Evolutionary conservation across 2,888 invertebrate species (phyloP).

Genomic region (Eupithecia subumbrata): DNA sequence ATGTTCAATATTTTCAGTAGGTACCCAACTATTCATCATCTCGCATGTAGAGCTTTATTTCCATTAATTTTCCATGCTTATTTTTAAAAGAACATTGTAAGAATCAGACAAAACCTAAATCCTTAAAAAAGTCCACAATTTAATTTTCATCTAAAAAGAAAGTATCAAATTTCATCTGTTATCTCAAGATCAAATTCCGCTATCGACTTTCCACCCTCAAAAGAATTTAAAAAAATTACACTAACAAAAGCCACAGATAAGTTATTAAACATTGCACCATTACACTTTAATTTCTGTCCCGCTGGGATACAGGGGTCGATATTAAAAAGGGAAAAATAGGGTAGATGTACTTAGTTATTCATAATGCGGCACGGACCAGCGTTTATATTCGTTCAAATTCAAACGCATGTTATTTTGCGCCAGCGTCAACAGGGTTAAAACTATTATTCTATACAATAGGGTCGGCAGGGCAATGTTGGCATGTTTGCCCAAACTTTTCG

Average conservation of each 20-base stretch:
- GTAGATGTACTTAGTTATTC: slow-evolving; percentile 73
- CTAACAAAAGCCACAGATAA: slow-evolving; percentile 80
- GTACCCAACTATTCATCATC: not conserved
- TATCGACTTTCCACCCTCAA: slow-evolving; percentile 43
- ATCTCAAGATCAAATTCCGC: slow-evolving; percentile 39
- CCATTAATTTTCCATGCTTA: not conserved
- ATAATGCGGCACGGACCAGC: slow-evolving; percentile 57
- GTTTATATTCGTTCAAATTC: slow-evolving; percentile 68
- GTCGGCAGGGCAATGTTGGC: slow-evolving; percentile 44
- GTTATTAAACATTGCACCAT: slow-evolving; percentile 82
- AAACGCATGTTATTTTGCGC: slow-evolving; percentile 45
- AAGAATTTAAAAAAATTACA: slow-evolving; percentile 74
- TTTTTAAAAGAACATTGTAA: not conserved
- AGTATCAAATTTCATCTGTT: slow-evolving; percentile 50
- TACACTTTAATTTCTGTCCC: slow-evolving; percentile 80
- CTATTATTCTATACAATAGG: slow-evolving; percentile 49
- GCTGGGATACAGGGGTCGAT: slow-evolving; percentile 75
- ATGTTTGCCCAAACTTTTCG: slow-evolving; percentile 49
- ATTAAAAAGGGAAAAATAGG: slow-evolving; percentile 70
- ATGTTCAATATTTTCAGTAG: not conserved
- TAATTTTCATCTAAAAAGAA: slow-evolving; percentile 4
- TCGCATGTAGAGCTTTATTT: not conserved
- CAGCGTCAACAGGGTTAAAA: slow-evolving; percentile 44
- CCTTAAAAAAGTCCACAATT: not conserved
- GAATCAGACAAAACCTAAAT: not conserved